Evolutionary conservation across 1,140 invertebrate genomes (phyloP), one percentile per base, ranked within the genome.

Genomic region (Zaprionus kolodkinae): DNA sequence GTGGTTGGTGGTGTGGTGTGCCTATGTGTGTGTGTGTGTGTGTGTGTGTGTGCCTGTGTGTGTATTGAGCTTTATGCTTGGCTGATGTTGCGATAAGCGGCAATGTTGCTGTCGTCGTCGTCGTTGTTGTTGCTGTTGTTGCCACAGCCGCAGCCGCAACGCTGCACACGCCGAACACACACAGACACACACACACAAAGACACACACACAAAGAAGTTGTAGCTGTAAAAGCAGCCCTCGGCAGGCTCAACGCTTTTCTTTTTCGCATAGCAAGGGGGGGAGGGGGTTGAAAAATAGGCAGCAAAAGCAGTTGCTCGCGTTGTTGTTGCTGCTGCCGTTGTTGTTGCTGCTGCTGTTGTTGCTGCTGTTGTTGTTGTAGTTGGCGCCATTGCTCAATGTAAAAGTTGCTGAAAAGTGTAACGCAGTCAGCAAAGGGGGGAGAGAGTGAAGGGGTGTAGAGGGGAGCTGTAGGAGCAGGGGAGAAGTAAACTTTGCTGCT

Each of bases 341-440:
- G 76, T 71, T 17, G 35, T 56, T 61, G 50, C n/a, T 70, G 63
- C 17, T 72, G 76, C 72, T 17, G 35, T 56, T 61, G 50, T 38
- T 75, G 70, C 33, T 73, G 68, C 6, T 82, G 68, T 40, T 72
- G 69, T 27, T 80, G 73, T 84, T 81, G 78, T 88, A 81, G 81
- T 84, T 89, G 84, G 80, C 85, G 84, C 83, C 83, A 86, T 79
- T 81, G 73, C 86, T 61, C 78, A 84, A 88, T 69, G 79, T 87
- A 88, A 87, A 88, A 87, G 84, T 88, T 87, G 79, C 72, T 87
- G 84, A 88, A 87, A 88, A 87, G 84, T 83, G 84, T 87, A 87
- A 88, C 84, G 84, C 84, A 88, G 84, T 69, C 73, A 48, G 76
- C 81, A 65, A 70, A 67, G 62, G 60, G 62, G 30, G 45, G 38